Base-by-base conservation (phyloP, 2,888 invertebrate species). In the Sesia apiformis region DNA sequence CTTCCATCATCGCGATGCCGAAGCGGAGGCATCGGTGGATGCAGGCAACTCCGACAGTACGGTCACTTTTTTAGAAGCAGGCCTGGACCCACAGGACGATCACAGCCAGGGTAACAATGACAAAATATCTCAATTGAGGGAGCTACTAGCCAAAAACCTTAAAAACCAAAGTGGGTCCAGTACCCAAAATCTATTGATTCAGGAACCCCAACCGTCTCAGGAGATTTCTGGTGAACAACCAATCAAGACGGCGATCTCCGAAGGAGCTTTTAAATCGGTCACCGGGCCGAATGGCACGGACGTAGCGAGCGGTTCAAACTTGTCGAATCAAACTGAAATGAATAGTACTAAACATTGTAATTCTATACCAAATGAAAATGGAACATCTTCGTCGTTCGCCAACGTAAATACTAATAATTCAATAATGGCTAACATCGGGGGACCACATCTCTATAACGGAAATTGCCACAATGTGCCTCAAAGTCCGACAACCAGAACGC, bases 401-500 rank as follows among this genome's bases (percentile, higher is more conserved):
- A 67, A 74, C 53, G 73, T 75, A 8, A 70, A 64, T 55, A 58
- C 69, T 43, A 62, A 74, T 52, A 69, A 68, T 57, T 73, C 75
- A 60, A 56, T 77, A 40, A 57, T 75, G 52, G 60, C 71, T 7
- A 70, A 69, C 52, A 60, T 72, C 1, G 72, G 69, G 3, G 75
- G 71, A 3, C 60, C 78, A 4, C 76, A 79, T 57, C 61, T 78
- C 4, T 87, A 82, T 59, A 86, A 87, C 57, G 86, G 85, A 3
- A 81, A 83, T 56, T 69, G 76, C 55, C 80, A 83, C 54, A 83
- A 79, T 50, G 93, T 94, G 53, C 94, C 94, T 1, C 93, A 93
- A 60, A 94, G 94, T 83, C 95, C 94, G 5, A 95, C 94, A 59
- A 93, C 94, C 50, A 90, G 94, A 58, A 92, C 94, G 52, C 93